A percentile compares a stretch with the other conserved stretches of the same genome.
Evolutionary conservation across 2,888 invertebrate species (phyloP).

Genomic region (Orthosia gracilis): DNA sequence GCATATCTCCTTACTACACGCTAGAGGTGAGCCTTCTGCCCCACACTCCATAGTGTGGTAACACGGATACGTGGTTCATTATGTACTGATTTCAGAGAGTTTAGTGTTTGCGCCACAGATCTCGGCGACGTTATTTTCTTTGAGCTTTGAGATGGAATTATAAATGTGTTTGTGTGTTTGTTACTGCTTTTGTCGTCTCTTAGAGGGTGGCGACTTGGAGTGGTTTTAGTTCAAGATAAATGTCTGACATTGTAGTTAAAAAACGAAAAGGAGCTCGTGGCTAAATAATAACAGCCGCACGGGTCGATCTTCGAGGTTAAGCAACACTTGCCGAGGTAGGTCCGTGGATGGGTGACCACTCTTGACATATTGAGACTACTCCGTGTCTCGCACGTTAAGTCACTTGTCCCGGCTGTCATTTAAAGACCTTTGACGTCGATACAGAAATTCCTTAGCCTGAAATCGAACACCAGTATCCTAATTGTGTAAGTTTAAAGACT

Average conservation of each 20-base stretch:
- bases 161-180: constrained; percentile 56
- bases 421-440: no score
- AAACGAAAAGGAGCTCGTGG: background rate
- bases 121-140: constrained; percentile 55
- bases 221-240: constrained; percentile 19
- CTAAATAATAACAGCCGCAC: no score
- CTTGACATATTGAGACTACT: no score
- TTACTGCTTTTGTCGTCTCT: constrained; percentile 25
- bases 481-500: no score
- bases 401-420: no score
- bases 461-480: no score
- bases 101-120: constrained; percentile 73
- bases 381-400: no score
- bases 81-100: constrained; percentile 85
- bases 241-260: background rate
- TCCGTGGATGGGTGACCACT: no score
- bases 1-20: background rate
- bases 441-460: no score
- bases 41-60: constrained; percentile 48
- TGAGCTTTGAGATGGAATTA: constrained; percentile 60
- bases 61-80: constrained; percentile 83
- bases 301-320: no score
- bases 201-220: constrained; percentile 29
- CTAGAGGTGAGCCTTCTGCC: constrained; percentile 37
- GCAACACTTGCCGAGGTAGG: no score